Evolutionary conservation across 2,888 invertebrate genomes (phyloP).

Genomic region (Metallyticus violacea): DNA sequence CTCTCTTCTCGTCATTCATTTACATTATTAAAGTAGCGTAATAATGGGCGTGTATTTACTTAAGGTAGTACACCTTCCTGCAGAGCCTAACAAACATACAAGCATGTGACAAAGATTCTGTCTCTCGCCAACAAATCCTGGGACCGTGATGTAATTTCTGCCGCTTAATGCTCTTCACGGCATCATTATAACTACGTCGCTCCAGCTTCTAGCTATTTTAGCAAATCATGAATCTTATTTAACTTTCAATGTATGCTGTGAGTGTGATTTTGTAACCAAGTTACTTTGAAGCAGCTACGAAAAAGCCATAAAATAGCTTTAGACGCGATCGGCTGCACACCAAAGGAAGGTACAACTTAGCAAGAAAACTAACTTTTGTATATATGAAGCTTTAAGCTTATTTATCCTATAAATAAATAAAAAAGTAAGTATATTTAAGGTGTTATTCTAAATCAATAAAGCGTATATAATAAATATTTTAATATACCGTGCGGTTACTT

Average conservation of each 20-base stretch:
- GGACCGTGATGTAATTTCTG: not conserved
- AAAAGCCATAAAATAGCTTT: no score
- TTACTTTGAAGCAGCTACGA: no score
- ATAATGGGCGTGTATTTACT: not conserved
- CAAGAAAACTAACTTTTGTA: no score
- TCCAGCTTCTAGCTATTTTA: not conserved
- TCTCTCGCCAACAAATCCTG: not conserved
- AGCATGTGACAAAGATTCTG: not conserved
- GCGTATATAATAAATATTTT: no score
- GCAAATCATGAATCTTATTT: not conserved
- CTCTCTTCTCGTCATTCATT: not conserved
- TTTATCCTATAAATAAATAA: no score
- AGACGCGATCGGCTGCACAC: no score
- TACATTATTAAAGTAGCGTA: not conserved
- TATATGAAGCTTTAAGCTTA: no score
- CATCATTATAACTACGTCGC: not conserved
- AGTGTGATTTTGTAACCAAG: no score
- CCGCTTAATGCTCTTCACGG: not conserved
- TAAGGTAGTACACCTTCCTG: not conserved
- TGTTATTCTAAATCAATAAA: no score
- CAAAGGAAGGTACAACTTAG: no score
- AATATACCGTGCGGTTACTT: no score
- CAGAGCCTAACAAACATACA: not conserved
- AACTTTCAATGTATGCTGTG: not conserved
- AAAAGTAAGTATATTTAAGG: no score